These are phyloP conservation scores for Xenopus laevis DNA, from an alignment of 2,113 vertebrate genomes.

Conservation along the genomic window DNA sequence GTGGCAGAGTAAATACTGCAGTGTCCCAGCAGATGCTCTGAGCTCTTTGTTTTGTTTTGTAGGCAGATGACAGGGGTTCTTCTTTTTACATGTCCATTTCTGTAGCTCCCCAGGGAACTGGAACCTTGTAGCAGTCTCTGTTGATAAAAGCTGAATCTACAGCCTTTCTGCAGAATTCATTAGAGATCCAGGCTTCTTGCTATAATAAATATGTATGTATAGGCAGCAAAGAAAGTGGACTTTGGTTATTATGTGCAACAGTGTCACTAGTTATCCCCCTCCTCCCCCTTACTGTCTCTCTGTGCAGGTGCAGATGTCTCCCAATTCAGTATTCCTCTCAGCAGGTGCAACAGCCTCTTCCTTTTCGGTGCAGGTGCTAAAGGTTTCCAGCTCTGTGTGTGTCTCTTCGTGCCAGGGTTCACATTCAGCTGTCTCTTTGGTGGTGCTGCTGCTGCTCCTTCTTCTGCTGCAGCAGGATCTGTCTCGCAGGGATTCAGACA, in stretches of 20 bases:
- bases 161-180: background rate
- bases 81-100: too few relatives aligned
- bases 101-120: background rate
- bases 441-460: background rate
- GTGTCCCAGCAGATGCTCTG: background rate
- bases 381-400: background rate
- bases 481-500: conserved; percentile 1
- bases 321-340: background rate
- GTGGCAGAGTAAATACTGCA: background rate
- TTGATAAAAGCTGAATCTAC: background rate
- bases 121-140: background rate
- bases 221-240: too few relatives aligned
- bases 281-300: background rate
- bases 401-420: background rate
- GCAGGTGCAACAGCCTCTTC: too few relatives aligned
- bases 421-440: too few relatives aligned
- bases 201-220: background rate
- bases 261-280: background rate
- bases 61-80: background rate
- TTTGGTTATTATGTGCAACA: background rate
- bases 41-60: background rate
- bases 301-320: background rate
- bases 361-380: background rate
- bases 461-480: background rate
- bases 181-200: too few relatives aligned